Conservation (phyloP, 2,888 invertebrate genomes). For the Linnaemya vulpina region DNA sequence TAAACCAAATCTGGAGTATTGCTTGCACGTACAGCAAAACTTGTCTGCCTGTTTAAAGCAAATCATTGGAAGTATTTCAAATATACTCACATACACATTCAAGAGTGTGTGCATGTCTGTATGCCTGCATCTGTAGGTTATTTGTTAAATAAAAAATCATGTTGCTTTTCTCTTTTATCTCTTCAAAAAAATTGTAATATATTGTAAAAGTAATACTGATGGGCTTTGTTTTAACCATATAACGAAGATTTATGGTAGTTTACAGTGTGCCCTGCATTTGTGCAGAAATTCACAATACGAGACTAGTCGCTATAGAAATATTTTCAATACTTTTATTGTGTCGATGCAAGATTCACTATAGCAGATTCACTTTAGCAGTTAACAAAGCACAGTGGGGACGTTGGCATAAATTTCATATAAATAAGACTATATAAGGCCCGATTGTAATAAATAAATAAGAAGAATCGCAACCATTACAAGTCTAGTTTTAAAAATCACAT, state of each 20-base stretch:
- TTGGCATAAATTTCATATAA: background rate
- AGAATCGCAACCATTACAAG: no score
- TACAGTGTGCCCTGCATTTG: constrained; percentile 48
- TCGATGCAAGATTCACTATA: constrained; percentile 15
- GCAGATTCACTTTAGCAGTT: no score
- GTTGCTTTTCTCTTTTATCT: constrained; percentile 20
- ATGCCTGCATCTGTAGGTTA: background rate
- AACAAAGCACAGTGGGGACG: no score
- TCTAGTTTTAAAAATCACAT: no score
- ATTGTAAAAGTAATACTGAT: constrained; percentile 68
- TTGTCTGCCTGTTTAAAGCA: background rate
- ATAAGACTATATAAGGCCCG: no score
- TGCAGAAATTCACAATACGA: constrained; percentile 37
- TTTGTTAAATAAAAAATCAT: constrained; percentile 20
- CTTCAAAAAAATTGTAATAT: constrained; percentile 37
- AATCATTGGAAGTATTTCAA: background rate
- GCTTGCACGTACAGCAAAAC: background rate
- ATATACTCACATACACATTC: background rate
- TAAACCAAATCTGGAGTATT: constrained; percentile 17
- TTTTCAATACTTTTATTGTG: constrained; percentile 34
- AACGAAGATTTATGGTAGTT: constrained; percentile 69
- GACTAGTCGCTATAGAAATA: constrained; percentile 24
- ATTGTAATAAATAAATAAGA: no score
- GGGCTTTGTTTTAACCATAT: constrained; percentile 67
- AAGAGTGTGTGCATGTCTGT: background rate